phyloP scores from a whole-genome alignment of 2,113 vertebrate genomes.

The Heliornis fulica region DNA sequence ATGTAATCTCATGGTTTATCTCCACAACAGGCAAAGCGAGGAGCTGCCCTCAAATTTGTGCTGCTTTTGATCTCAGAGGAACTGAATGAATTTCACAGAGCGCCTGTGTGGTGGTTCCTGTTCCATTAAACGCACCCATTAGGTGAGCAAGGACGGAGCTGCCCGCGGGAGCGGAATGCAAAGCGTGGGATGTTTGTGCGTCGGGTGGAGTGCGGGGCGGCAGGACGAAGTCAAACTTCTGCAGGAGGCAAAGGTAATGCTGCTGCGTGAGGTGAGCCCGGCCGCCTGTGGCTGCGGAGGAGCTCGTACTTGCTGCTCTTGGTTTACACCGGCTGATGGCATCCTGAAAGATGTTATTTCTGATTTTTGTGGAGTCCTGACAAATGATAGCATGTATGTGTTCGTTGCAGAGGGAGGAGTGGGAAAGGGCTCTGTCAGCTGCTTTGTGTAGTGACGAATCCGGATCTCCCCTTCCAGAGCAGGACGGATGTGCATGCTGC shows the following conservation, averaged over 20 bases:
- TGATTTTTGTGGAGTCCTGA: background rate
- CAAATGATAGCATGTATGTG: background rate
- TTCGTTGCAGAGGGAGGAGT: background rate
- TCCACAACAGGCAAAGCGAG: background rate
- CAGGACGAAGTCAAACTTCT: background rate
- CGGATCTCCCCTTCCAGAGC: background rate
- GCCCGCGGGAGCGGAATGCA: background rate
- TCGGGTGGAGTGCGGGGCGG: background rate
- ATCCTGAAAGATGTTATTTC: background rate
- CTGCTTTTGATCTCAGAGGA: slow-evolving; percentile 35
- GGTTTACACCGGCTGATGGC: background rate
- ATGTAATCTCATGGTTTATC: slow-evolving; percentile 10
- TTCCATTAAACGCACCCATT: background rate
- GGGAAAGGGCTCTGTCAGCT: background rate
- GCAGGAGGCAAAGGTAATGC: background rate
- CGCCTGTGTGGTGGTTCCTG: background rate
- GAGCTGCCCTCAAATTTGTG: background rate
- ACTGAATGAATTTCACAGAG: background rate
- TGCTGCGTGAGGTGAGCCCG: background rate
- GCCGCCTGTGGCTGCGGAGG: background rate
- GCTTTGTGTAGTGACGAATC: background rate
- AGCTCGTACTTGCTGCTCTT: background rate
- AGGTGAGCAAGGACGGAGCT: background rate
- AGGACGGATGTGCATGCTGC: background rate
- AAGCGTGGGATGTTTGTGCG: background rate